Evolutionary conservation across 2,888 invertebrate genomes (phyloP), one percentile per base, ranked within the genome.

Genomic region (Stenodema calcarata): DNA sequence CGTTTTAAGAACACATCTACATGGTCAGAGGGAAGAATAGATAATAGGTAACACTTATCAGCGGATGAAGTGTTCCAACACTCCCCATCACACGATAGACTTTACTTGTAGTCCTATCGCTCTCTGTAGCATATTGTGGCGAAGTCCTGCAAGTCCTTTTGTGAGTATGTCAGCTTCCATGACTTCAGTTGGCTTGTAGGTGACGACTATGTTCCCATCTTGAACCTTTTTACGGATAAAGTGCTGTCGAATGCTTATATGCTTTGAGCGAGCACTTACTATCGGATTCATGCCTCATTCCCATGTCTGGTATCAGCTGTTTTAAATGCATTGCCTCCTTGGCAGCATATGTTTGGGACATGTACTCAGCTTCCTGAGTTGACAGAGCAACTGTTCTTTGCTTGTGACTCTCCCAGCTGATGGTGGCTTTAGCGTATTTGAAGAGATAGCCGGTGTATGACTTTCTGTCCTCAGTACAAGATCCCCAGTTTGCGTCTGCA

Each of bases 401-500:
- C 69, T 87, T 87, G 14, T 79, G 80, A 0, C 82, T 73, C 50
- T 84, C 84, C 87, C 85, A 87, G 2, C 78, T 44, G 35, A 87
- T 54, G 28, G 42, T 27, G 18, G 73, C 62, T 30, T 27, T 69
- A 23, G 18, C 70, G 16, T 30, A 47, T n/a, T 69, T 27, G 18
- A 83, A 84, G 16, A 70, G 50, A 27, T 54, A 87, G 18, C 87
- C 86, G 12, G 76, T 87, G 47, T 76, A 62, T n/a, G 73, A 86
- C 12, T 75, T 73, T 1, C 87, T 16, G 11, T 86, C 70, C 16
- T 50, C 41, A 7, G 44, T 14, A 18, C 84, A 54, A 11, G 70
- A 69, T 9, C 62, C 86, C 80, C 81, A 88, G 62, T 85, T 80
- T 9, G 87, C 80, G 70, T 88, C 86, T 14, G 87, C 54, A 18